Conservation (phyloP, 1,140 invertebrate species). For the Microplitis demolitor region DNA sequence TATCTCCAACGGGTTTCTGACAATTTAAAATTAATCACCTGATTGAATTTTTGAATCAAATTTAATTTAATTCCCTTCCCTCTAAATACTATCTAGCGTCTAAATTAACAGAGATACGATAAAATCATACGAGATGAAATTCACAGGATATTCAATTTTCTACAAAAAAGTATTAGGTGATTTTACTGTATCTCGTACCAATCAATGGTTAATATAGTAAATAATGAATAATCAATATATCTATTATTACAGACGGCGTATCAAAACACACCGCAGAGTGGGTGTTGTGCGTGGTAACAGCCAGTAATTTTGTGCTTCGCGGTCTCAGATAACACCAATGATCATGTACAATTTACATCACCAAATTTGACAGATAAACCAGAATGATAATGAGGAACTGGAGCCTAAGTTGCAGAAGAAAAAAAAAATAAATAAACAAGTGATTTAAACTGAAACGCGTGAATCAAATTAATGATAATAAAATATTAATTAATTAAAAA, state of each 20-base stretch:
- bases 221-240: not conserved
- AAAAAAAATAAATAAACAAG: constrained; percentile 26
- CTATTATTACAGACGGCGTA: constrained; percentile 45
- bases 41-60: no score
- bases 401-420: constrained; percentile 7
- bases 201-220: not conserved
- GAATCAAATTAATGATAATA: constrained; percentile 11
- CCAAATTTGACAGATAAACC: constrained; percentile 32
- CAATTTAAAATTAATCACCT: no score
- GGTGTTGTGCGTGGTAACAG: constrained; percentile 37
- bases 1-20: no score
- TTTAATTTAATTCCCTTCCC: no score
- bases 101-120: no score
- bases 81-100: no score
- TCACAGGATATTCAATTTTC: no score
- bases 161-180: no score
- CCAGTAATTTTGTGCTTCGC: constrained; percentile 43
- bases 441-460: no score
- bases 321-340: constrained; percentile 58
- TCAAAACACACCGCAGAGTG: constrained; percentile 41
- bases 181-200: no score
- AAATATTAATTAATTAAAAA: constrained; percentile 25
- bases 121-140: no score
- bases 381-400: constrained; percentile 1
- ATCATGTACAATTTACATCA: constrained; percentile 43